Base-by-base conservation (phyloP, 2,797 vertebrate genomes). In the Crypturellus tataupa region DNA sequence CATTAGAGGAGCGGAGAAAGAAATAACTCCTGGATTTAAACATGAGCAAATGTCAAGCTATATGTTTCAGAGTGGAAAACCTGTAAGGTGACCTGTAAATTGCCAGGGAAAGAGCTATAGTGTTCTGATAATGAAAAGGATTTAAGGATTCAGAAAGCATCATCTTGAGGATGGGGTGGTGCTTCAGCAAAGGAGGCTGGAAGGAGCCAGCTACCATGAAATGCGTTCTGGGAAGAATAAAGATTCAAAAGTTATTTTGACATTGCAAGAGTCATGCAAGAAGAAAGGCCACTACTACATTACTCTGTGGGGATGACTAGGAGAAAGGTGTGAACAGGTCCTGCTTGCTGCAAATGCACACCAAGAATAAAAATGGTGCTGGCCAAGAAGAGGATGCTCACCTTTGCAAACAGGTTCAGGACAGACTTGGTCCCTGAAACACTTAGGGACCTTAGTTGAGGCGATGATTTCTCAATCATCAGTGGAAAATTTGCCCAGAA, bases 1-100 rank as follows among this genome's bases (percentile, higher is more conserved):
- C 3, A 3, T 58, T 58, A 84, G 31, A 78, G 31, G 73, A 75
- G 58, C 73, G 47, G 40, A 88, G 69, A 68, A 89, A 40, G 71
- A 91, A 87, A 89, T 59, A 89, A 70, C 82, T 80, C 29, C 79
- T 62, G 62, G 90, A 83, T 91, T 91, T 84, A 44, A 80, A 55
- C 63, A 27, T 63, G 56, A 87, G 58, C 58, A 87, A 85, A 87
- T 77, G 82, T 93, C 67, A 91, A 78, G 56, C 27, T 23, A 8
- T 63, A 44, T 79, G 15, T 84, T 59, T 89, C 88, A 91, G 85
- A 89, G 39, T 44, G 79, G 58, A 80, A 56, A 75, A 71, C 58
- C 39, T 0, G 2, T 49, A 59, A 81, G 71, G 76, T 91, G 75
- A 89, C 79, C 79, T 81, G 85, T 39, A 37, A 58, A 35, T 18